Conservation (phyloP, 2,888 invertebrate genomes). For the Spatulosminthurus flaviceps region DNA sequence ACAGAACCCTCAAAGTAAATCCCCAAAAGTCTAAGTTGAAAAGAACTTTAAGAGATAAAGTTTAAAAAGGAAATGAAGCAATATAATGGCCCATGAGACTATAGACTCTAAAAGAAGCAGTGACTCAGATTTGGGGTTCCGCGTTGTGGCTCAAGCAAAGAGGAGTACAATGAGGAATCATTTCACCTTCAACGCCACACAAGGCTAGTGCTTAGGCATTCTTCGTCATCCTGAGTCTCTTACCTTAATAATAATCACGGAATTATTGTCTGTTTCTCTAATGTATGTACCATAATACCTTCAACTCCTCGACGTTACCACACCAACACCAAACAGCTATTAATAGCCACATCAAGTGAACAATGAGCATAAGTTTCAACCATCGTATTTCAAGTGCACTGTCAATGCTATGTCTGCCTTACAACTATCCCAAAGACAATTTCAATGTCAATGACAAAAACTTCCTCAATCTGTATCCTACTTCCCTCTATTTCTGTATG, state of each 20-base stretch:
- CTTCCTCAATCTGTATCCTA: no score
- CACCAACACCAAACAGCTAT: not conserved
- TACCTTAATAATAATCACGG: not conserved
- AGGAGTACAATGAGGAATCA: constrained; percentile 57
- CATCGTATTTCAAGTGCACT: no score
- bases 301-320: not conserved
- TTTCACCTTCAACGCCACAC: constrained; percentile 63
- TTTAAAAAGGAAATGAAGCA: no score
- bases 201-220: constrained; percentile 56
- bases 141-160: not conserved
- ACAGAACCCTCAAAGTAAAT: no score
- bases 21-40: no score
- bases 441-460: no score
- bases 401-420: no score
- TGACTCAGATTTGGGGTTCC: constrained; percentile 37
- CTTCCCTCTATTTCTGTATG: not conserved
- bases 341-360: not conserved
- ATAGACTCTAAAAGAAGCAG: not conserved
- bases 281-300: not conserved
- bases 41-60: no score
- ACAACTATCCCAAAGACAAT: no score
- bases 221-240: constrained; percentile 6
- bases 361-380: no score
- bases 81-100: no score
- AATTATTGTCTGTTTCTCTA: constrained; percentile 22